A percentile compares a stretch with the other conserved stretches of the same genome.
Evolutionary conservation across 2,113 vertebrate species (phyloP).

Genomic region (Nyctibius bracteatus): DNA sequence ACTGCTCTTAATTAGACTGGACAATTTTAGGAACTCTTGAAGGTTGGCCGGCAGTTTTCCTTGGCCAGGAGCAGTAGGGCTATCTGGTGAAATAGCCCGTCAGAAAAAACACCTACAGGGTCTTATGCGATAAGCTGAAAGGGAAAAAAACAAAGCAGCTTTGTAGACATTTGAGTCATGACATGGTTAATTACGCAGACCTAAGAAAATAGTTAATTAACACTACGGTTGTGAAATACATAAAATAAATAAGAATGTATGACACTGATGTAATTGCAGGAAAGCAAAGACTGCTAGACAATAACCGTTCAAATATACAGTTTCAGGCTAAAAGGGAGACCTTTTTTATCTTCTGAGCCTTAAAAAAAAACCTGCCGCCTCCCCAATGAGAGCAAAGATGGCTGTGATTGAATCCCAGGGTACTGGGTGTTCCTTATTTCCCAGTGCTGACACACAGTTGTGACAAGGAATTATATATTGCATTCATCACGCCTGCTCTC

Average conservation of each 20-base stretch:
- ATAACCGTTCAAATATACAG: neutral
- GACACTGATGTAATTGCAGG: neutral
- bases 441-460: slow-evolving; percentile 3
- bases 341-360: neutral
- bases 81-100: neutral
- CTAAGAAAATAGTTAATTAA: neutral
- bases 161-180: neutral
- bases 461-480: slow-evolving; percentile 53
- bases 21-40: slow-evolving; percentile 6
- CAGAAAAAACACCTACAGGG: neutral
- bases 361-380: neutral
- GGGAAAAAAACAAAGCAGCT: neutral
- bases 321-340: neutral
- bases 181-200: neutral
- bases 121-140: neutral
- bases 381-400: neutral
- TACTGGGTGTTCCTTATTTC: slow-evolving; percentile 32
- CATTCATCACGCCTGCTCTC: slow-evolving; percentile 51
- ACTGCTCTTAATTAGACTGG: neutral
- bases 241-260: neutral
- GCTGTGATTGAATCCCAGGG: neutral
- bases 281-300: neutral
- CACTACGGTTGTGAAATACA: neutral
- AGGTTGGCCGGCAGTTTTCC: neutral
- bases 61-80: neutral